Evolutionary conservation across 2,888 invertebrate species (phyloP).

Genomic region (Apocheima hispidaria): DNA sequence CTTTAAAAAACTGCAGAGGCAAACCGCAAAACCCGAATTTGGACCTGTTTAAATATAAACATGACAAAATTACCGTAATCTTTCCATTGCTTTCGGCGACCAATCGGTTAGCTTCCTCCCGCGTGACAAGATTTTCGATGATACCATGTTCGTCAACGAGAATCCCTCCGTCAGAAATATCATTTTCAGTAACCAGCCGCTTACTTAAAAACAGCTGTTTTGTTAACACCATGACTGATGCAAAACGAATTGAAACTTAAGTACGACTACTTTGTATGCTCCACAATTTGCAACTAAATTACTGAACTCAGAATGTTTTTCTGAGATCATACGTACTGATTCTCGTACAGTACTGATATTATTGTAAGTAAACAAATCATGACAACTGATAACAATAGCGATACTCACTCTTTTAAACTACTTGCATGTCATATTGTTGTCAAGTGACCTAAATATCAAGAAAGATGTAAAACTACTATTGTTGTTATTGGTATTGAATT

Average conservation of each 20-base stretch:
- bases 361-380: slow-evolving; percentile 50
- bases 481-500: too few species aligned
- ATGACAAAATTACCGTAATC: slow-evolving; percentile 75
- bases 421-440: slow-evolving; percentile 22
- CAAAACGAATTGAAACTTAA: slow-evolving; percentile 34
- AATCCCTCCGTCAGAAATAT: slow-evolving; percentile 86
- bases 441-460: slow-evolving; percentile 12
- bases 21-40: not conserved
- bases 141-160: slow-evolving; percentile 86
- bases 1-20: not conserved
- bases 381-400: slow-evolving; percentile 31
- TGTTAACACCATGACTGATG: slow-evolving; percentile 56
- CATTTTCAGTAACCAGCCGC: slow-evolving; percentile 82
- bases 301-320: slow-evolving; percentile 41
- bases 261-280: slow-evolving; percentile 51
- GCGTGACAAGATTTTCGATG: slow-evolving; percentile 83
- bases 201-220: slow-evolving; percentile 78
- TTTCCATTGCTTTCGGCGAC: slow-evolving; percentile 76
- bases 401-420: too few species aligned
- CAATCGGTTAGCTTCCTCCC: slow-evolving; percentile 76
- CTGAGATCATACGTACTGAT: slow-evolving; percentile 40
- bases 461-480: not conserved
- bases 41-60: slow-evolving; percentile 25
- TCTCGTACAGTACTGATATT: slow-evolving; percentile 31
- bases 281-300: slow-evolving; percentile 50